Evolutionary conservation across 2,888 invertebrate species (phyloP).

Genomic region (Andricus quercusramuli): DNA sequence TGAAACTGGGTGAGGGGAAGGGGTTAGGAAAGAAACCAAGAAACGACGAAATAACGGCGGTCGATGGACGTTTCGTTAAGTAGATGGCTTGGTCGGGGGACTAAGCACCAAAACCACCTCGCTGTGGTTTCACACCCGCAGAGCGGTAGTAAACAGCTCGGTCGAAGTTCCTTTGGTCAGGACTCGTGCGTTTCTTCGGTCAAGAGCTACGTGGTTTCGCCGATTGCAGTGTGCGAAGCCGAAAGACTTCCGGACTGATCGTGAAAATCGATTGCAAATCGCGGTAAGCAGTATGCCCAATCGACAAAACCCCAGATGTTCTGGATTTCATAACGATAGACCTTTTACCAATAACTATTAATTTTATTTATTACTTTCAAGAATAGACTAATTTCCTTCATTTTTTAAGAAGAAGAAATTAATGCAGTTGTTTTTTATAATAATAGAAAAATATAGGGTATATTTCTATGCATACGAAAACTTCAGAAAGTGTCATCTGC

Average conservation of each 20-base stretch:
- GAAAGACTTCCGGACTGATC: conserved; percentile 19
- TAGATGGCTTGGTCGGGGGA: conserved; percentile 71
- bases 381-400: too few species aligned
- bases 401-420: too few species aligned
- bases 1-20: conserved; percentile 49
- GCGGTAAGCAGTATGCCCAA: background rate
- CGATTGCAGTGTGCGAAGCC: conserved; percentile 37
- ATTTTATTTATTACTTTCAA: background rate
- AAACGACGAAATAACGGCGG: conserved; percentile 72
- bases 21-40: conserved; percentile 68
- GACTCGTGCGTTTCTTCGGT: conserved; percentile 60
- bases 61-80: conserved; percentile 74
- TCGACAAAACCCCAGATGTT: background rate
- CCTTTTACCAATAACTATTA: background rate
- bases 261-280: background rate
- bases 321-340: background rate
- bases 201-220: conserved; percentile 48
- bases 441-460: too few species aligned
- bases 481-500: too few species aligned
- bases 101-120: conserved; percentile 77
- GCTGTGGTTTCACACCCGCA: conserved; percentile 79
- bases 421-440: too few species aligned
- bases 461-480: too few species aligned
- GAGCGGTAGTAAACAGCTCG: conserved; percentile 60
- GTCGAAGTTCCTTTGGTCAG: conserved; percentile 63